These are phyloP conservation scores for Mola mola DNA, from an alignment of 2,113 vertebrate species.

Conservation along the genomic window DNA sequence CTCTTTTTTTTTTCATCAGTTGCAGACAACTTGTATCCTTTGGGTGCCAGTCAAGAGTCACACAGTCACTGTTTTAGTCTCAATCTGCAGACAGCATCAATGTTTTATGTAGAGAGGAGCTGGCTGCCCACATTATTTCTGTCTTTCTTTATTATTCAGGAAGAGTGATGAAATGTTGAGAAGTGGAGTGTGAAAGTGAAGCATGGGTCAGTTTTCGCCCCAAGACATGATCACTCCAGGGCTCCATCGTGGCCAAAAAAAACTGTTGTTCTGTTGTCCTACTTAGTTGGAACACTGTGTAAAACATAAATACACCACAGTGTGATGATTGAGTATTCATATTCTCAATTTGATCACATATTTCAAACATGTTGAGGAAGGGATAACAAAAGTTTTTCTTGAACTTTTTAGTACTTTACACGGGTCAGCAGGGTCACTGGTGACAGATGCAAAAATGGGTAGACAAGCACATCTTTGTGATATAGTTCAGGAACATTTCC, in stretches of 20 bases:
- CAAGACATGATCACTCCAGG: background rate
- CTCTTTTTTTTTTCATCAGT: background rate
- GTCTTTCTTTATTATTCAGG: constrained; percentile 46
- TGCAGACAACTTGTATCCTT: constrained; percentile 15
- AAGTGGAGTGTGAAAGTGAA: constrained; percentile 13
- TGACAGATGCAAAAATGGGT: too few relatives aligned
- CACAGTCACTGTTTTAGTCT: constrained; percentile 28
- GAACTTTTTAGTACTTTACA: too few relatives aligned
- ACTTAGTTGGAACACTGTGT: too few relatives aligned
- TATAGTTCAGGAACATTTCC: too few relatives aligned
- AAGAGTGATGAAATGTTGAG: constrained; percentile 8
- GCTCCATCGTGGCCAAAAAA: background rate
- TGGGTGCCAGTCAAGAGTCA: constrained; percentile 10
- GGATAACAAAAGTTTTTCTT: too few relatives aligned
- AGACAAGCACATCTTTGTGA: too few relatives aligned
- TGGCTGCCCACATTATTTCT: constrained; percentile 23
- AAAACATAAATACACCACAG: too few relatives aligned
- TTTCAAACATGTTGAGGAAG: too few relatives aligned
- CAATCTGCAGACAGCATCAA: constrained; percentile 43
- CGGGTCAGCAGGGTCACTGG: too few relatives aligned
- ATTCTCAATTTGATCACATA: too few relatives aligned
- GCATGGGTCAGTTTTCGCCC: constrained; percentile 4
- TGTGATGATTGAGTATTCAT: too few relatives aligned
- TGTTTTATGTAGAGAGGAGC: constrained; percentile 36
- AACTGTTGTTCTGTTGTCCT: constrained; percentile 30